Conservation (phyloP, 2,113 vertebrate genomes). For the Otus sunia region DNA sequence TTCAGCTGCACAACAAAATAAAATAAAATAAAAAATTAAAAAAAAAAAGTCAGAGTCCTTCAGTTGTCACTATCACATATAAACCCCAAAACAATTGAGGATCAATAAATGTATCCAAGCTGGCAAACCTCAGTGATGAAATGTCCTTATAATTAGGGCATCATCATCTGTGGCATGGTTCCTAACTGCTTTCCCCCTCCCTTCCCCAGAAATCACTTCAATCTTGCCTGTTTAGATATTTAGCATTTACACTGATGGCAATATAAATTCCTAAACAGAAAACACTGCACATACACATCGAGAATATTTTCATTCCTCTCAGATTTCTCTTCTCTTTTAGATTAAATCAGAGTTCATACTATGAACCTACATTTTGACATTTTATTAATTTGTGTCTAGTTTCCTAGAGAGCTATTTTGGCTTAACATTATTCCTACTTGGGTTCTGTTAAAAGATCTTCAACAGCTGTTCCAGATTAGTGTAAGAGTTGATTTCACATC, state of each 20-base stretch:
- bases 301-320: not conserved
- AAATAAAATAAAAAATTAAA: not conserved
- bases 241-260: not conserved
- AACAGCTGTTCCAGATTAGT: not conserved
- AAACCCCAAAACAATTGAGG: not conserved
- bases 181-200: not conserved
- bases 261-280: constrained; percentile 3
- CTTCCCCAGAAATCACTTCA: not conserved
- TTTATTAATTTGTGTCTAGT: constrained; percentile 17
- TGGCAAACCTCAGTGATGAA: not conserved
- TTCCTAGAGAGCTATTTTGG: not conserved
- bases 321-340: not conserved
- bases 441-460: not conserved
- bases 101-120: not conserved
- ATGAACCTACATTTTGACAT: not conserved
- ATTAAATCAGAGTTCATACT: not conserved
- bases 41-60: not conserved
- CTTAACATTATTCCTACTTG: not conserved
- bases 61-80: not conserved
- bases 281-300: not conserved
- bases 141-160: not conserved
- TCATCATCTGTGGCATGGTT: not conserved
- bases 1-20: not conserved
- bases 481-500: constrained; percentile 32
- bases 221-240: not conserved